A percentile compares a stretch with the other conserved stretches of the same genome.
phyloP scores from a whole-genome alignment of 2,888 invertebrate genomes.

The Tipula lateralis region DNA sequence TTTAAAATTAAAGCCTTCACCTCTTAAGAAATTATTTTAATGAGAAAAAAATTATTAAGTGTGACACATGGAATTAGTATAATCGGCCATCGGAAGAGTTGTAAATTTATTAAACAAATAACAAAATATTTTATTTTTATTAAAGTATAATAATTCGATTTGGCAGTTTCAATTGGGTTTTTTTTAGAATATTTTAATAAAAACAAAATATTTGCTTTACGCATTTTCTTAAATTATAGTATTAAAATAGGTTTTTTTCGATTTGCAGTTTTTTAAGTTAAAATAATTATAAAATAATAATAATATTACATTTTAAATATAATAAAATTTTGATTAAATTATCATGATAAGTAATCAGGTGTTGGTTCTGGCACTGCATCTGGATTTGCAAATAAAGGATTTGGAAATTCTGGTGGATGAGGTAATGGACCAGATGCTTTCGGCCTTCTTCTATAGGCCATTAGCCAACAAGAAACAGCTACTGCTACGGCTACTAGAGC shows the following conservation, averaged over 20 bases:
- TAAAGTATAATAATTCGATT: constrained; percentile 33
- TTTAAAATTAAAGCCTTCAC: constrained; percentile 32
- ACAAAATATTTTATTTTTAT: constrained; percentile 32
- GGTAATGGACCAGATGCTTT: constrained; percentile 85
- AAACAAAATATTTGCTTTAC: background rate
- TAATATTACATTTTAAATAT: constrained; percentile 33
- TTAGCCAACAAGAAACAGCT: constrained; percentile 91
- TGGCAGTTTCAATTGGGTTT: constrained; percentile 40
- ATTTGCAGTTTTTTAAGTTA: constrained; percentile 34
- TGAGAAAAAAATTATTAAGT: constrained; percentile 30
- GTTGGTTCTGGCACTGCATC: constrained; percentile 77
- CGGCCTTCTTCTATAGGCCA: constrained; percentile 85
- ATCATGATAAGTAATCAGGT: constrained; percentile 68
- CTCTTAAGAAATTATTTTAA: constrained; percentile 30
- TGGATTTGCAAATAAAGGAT: constrained; percentile 81
- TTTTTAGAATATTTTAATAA: constrained; percentile 31
- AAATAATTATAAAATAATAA: constrained; percentile 31
- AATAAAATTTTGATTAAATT: constrained; percentile 33
- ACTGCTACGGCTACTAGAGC: constrained; percentile 91
- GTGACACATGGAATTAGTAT: constrained; percentile 32
- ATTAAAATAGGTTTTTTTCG: constrained; percentile 34
- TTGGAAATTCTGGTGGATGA: constrained; percentile 93
- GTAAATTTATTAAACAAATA: constrained; percentile 36
- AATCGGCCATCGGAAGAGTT: constrained; percentile 43
- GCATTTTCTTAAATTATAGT: constrained; percentile 26